Conservation (phyloP, 64 coral and sea anemone species). For the Dendronephthya gigantea region DNA sequence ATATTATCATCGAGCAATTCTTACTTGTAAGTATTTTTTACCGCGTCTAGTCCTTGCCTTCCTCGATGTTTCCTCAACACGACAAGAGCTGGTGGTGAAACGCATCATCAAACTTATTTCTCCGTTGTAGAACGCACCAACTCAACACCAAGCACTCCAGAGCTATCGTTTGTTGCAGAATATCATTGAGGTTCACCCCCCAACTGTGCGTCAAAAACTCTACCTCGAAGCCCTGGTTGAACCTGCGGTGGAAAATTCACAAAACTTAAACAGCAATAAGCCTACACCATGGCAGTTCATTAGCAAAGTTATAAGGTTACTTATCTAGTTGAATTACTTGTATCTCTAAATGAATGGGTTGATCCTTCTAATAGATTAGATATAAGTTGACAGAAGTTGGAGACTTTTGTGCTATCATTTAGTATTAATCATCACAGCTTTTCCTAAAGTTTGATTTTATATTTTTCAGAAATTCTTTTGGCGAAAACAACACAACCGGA, state of each 20-base stretch:
- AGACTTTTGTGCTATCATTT: too few relatives aligned
- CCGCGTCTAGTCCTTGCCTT: background rate
- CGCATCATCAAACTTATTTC: background rate
- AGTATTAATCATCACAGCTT: too few relatives aligned
- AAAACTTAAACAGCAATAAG: background rate
- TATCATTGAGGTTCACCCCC: background rate
- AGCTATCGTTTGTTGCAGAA: background rate
- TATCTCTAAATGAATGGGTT: too few relatives aligned
- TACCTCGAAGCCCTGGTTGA: background rate
- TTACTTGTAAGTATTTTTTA: background rate
- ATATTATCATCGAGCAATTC: background rate
- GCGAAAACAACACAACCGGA: background rate
- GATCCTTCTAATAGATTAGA: too few relatives aligned
- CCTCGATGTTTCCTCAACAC: too few relatives aligned
- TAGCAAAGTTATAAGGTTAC: background rate
- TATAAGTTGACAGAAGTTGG: too few relatives aligned
- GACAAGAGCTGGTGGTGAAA: too few relatives aligned
- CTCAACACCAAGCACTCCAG: background rate
- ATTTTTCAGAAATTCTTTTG: background rate
- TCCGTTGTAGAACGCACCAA: background rate
- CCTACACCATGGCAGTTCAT: background rate
- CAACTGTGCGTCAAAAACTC: background rate
- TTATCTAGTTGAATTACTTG: too few relatives aligned
- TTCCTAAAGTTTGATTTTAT: background rate
- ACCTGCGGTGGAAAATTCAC: background rate